Base-by-base conservation (phyloP, 2,113 vertebrate species). In the Beaufortia kweichowensis region DNA sequence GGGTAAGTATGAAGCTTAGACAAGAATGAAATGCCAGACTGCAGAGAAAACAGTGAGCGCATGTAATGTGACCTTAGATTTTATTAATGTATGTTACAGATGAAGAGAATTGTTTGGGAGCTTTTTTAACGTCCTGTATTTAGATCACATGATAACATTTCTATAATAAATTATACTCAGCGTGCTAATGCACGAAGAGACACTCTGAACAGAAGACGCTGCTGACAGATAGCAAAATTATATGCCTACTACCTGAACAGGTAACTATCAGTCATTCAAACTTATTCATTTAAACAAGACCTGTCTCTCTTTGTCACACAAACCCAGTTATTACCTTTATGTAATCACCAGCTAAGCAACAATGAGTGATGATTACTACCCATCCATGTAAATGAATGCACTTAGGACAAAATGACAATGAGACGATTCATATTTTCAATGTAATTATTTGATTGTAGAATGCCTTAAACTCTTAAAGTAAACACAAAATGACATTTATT, bases 81-180 rank as follows among this genome's bases (percentile, higher is more conserved):
- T 28, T 29, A 56, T 50, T 39, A 7, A 79, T 75, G 6, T 79
- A 72, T 53, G 85, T 87, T 75, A 79, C 78, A 82, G 84, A 83
- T 88, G 84, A 86, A 87, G 82, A 85, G 88, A 84, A 86, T 90
- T 93, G 89, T 89, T 86, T 95, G 94, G 93, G 93, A 93, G 92
- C 92, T 57, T 83, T 95, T 92, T 96, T 93, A 95, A 95, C 96
- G 93, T 92, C 92, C 91, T 93, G 94, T 99, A 95, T 95, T 89
- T 94, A 98, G 95, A 92, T 96, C 96, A 96, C 94, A 97, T 99
- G 96, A 99, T 99, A 99, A 99, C 97, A 98, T 99, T 98, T 99
- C 93, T 99, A 98, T 95, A 98, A 98, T 98, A 96, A 99, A 99
- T 99, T 96, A 97, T 95, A 99, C 97, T 99, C 97, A 99, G 97